phyloP scores from a whole-genome alignment of 2,113 vertebrate species.

The Reinhardtius hippoglossoides region DNA sequence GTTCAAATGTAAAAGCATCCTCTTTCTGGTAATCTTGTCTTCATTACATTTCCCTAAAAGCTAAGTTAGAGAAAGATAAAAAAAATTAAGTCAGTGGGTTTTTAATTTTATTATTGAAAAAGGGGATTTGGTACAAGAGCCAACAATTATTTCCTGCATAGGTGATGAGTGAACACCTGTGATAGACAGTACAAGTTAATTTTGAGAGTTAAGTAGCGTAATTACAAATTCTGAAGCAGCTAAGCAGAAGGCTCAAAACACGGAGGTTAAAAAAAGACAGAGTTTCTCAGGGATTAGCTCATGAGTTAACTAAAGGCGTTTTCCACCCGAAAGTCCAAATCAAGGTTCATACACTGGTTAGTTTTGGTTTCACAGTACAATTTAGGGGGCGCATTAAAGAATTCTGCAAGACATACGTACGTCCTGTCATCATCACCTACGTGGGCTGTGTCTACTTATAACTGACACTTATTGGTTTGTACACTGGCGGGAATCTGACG shows the following conservation, averaged over 20 bases:
- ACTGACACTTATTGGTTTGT: too few species aligned
- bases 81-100: slow-evolving; percentile 4
- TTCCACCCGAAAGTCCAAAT: background rate
- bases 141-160: slow-evolving; percentile 12
- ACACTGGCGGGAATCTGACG: too few species aligned
- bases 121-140: background rate
- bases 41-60: slow-evolving; percentile 40
- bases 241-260: background rate
- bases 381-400: background rate
- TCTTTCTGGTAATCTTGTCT: slow-evolving; percentile 16
- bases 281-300: too few species aligned
- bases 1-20: slow-evolving; percentile 35
- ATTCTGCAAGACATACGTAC: too few species aligned
- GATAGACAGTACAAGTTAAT: slow-evolving; percentile 27
- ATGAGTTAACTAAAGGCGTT: background rate
- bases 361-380: background rate
- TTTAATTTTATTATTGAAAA: slow-evolving; percentile 15
- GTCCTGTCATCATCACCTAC: too few species aligned
- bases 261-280: too few species aligned
- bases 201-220: slow-evolving; percentile 16
- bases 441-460: too few species aligned
- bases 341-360: background rate
- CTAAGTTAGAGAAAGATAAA: slow-evolving; percentile 6
- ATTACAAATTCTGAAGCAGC: slow-evolving; percentile 22
- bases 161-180: slow-evolving; percentile 26